Percentiles rank a stretch among this genome's conserved stretches.
Conservation (phyloP, 2,113 vertebrate species). For the Myxocyprinus asiaticus region DNA sequence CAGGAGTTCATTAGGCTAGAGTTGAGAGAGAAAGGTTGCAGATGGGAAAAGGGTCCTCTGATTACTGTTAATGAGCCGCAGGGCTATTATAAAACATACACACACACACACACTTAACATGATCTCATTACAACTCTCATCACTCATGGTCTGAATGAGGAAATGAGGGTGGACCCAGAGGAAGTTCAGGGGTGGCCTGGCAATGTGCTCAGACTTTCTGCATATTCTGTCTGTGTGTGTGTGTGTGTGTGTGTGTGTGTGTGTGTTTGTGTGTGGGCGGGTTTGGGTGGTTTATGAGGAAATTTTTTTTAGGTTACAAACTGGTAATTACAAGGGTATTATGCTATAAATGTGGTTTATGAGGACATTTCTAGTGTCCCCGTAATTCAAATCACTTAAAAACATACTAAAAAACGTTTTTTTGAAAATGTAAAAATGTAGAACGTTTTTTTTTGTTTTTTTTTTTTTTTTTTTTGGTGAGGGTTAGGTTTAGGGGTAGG, state of each 20-base stretch:
- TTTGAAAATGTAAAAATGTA: no score
- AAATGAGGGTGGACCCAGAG: constrained; percentile 55
- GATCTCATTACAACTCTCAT: constrained; percentile 53
- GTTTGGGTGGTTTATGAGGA: no score
- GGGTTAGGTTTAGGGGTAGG: no score
- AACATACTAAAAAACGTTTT: no score
- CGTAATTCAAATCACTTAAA: no score
- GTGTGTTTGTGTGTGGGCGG: constrained; percentile 15
- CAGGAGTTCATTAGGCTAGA: constrained; percentile 43
- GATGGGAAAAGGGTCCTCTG: constrained; percentile 49
- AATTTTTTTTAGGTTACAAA: no score
- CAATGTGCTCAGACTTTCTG: constrained; percentile 30
- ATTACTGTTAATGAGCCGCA: constrained; percentile 57
- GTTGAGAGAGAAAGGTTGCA: constrained; percentile 47
- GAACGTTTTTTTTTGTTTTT: no score
- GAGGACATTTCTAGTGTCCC: no score
- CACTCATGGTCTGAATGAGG: constrained; percentile 49
- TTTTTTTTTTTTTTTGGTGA: no score
- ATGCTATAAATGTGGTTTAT: no score
- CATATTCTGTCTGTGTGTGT: constrained; percentile 27
- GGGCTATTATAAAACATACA: constrained; percentile 51
- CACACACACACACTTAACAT: constrained; percentile 30
- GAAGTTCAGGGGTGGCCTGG: constrained; percentile 55
- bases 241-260: constrained; percentile 35
- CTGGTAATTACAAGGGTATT: no score